Evolutionary conservation across 2,888 invertebrate genomes (phyloP), one percentile per base, ranked within the genome.

Genomic region (Drosophila recens): DNA sequence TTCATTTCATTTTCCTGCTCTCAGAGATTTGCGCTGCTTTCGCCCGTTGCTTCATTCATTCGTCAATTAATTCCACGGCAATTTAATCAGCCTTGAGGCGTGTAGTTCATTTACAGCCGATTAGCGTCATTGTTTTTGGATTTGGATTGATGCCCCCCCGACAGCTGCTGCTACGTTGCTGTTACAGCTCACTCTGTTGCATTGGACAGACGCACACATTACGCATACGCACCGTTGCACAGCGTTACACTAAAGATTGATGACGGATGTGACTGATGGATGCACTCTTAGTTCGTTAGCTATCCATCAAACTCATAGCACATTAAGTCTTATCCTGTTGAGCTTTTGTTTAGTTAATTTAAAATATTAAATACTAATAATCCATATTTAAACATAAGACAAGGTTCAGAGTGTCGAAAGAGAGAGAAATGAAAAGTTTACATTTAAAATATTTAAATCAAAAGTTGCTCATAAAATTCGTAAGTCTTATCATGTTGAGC

Each of bases 141-240:
- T 54, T 45, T 38, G 52, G 11, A 48, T 52, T 52, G 52, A 59
- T 49, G 73, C 20, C 23, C 36, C 54, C 17, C n/a, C 13, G n/a
- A 23, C 51, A 40, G 30, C 49, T 33, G 52, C 42, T 17, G 33
- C 10, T 11, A n/a, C n/a, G 40, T 23, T 8, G 11, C 40, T 62
- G 58, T 58, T 59, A 46, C 74, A 67, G 80, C 45, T 45, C 45
- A 23, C n/a, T 13, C 40, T 38, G 34, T 17, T n/a, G 17, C 45
- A 40, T 45, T 23, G 23, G 45, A 30, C 61, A 62, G 33, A 27
- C 67, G 48, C 69, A 59, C 78, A 52, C 66, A 80, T 86, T 78
- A 80, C 67, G 80, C 77, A 80, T 79, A 79, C 78, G 81, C 80
- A 71, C 75, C 61, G 68, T 17, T 73, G 79, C 75, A 69, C 74